Evolutionary conservation across 2,113 vertebrate species (phyloP).

Genomic region (Vulpes vulpes): DNA sequence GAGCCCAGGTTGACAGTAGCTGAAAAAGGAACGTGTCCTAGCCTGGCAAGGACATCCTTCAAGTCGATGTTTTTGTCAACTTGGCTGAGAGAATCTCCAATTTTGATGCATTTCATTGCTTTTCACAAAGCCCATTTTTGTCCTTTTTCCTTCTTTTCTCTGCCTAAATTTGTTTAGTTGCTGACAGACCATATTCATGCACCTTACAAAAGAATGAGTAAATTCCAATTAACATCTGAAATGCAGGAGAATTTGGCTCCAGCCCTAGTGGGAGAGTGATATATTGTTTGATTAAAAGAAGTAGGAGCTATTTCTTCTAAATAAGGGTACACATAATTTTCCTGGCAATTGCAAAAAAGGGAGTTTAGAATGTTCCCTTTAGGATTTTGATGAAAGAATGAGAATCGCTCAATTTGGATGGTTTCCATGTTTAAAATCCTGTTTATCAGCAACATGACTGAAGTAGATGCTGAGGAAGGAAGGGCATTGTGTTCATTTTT

Average conservation of each 20-base stretch:
- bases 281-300: slow-evolving; percentile 70
- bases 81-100: neutral
- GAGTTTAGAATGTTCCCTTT: slow-evolving; percentile 61
- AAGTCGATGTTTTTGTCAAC: slow-evolving; percentile 43
- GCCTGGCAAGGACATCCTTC: slow-evolving; percentile 69
- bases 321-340: slow-evolving; percentile 67
- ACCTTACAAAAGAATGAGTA: slow-evolving; percentile 68
- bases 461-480: slow-evolving; percentile 65
- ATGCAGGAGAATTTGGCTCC: slow-evolving; percentile 41
- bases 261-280: slow-evolving; percentile 30
- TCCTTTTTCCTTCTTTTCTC: neutral
- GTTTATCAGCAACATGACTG: slow-evolving; percentile 67
- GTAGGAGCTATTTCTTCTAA: slow-evolving; percentile 54
- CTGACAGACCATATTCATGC: slow-evolving; percentile 58
- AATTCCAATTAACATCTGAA: slow-evolving; percentile 75
- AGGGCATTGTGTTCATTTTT: slow-evolving; percentile 32
- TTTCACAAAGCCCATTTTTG: slow-evolving; percentile 12
- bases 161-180: slow-evolving; percentile 55
- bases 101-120: slow-evolving; percentile 50
- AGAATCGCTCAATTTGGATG: slow-evolving; percentile 68
- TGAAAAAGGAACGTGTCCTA: slow-evolving; percentile 52
- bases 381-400: slow-evolving; percentile 75
- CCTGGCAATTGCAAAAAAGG: slow-evolving; percentile 57
- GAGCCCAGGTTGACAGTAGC: slow-evolving; percentile 66
- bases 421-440: slow-evolving; percentile 69